phyloP scores from a whole-genome alignment of 2,113 vertebrate genomes.

The Lagopus muta region DNA sequence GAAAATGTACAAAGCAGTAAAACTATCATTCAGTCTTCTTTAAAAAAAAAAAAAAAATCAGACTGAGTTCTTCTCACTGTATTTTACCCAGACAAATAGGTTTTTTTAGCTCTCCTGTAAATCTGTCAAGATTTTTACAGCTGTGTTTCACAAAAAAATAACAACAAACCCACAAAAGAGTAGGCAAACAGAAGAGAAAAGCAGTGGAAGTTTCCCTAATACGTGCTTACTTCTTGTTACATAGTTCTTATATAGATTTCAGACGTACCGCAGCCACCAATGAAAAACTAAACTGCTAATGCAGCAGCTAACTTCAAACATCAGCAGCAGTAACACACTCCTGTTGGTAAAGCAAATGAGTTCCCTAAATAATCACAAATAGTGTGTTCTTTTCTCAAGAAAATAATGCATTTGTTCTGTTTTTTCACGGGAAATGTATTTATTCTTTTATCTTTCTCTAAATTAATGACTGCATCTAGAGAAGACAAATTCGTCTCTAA shows the following conservation, averaged over 20 bases:
- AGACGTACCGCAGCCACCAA: not conserved
- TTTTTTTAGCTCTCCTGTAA: not conserved
- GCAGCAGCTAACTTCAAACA: not conserved
- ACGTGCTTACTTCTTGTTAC: not conserved
- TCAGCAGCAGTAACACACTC: not conserved
- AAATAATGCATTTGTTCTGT: not conserved
- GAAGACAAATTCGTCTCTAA: not conserved
- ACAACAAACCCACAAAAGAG: not conserved
- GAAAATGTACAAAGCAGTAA: not conserved
- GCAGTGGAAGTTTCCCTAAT: not conserved
- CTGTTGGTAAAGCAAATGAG: not conserved
- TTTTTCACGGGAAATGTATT: not conserved
- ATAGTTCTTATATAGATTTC: not conserved
- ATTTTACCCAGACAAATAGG: not conserved
- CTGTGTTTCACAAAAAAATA: not conserved
- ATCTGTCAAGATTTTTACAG: not conserved
- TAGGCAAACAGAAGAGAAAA: not conserved
- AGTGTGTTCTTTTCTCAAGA: not conserved
- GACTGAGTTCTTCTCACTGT: not conserved
- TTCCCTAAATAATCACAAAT: not conserved
- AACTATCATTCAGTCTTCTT: not conserved
- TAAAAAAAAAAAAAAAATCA: conserved; percentile 19
- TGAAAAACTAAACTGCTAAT: not conserved
- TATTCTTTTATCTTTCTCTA: not conserved
- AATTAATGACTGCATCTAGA: not conserved